Conservation (phyloP, 2,113 vertebrate species). For the Varanus salvator region DNA sequence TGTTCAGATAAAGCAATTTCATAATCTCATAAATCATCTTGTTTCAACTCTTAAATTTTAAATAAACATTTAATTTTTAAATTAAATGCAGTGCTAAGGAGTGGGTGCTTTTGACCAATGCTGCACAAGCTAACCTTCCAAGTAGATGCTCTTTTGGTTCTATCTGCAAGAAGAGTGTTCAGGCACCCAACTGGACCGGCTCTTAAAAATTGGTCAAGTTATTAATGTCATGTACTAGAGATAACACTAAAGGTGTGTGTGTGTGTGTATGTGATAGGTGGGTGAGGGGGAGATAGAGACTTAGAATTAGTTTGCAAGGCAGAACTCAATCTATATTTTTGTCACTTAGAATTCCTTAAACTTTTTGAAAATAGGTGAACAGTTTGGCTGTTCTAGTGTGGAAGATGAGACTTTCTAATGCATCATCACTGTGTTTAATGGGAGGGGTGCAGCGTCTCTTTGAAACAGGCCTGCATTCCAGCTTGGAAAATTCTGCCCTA, state of each 20-base stretch:
- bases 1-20: not conserved
- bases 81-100: not conserved
- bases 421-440: not conserved
- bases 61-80: too few relatives aligned
- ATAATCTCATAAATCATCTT: not conserved
- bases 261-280: too few relatives aligned
- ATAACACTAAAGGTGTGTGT: too few relatives aligned
- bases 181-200: not conserved
- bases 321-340: not conserved
- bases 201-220: not conserved
- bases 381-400: not conserved
- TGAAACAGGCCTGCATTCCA: too few relatives aligned
- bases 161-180: not conserved
- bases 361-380: not conserved
- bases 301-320: not conserved
- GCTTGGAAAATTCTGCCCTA: too few relatives aligned
- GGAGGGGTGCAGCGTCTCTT: too few relatives aligned
- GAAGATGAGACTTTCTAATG: not conserved
- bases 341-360: not conserved
- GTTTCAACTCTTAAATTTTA: not conserved
- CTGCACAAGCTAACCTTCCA: not conserved
- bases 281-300: too few relatives aligned
- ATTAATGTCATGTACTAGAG: not conserved
- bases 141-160: not conserved
- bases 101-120: not conserved